Evolutionary conservation across 2,113 vertebrate species (phyloP), one percentile per base, ranked within the genome.

Genomic region (Oenanthe oenanthe): DNA sequence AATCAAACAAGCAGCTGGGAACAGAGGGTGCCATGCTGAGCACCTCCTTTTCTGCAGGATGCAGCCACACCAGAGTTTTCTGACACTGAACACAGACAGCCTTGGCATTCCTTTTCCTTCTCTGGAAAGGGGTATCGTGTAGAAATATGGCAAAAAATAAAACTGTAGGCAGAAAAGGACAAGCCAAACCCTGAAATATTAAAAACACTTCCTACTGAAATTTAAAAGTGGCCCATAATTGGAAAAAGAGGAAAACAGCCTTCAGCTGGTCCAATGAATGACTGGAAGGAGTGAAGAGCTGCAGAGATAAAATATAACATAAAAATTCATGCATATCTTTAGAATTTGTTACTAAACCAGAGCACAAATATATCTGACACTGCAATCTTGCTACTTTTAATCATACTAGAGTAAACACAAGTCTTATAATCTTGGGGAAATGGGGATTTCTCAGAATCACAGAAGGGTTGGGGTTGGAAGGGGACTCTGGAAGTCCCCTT

Each of bases 1-100:
- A 94, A 67, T 60, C 43, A 94, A 94, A 89, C 54, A 91, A 50
- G 12, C 3, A 17, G n/a, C 47, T 73, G 50, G 92, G 40, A 94
- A 77, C 88, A 93, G 50, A 75, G 36, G 62, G 67, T 89, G 53
- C 43, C 47, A 17, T 45, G 66, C 17, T n/a, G 68, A 93, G 54
- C 43, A 77, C 5, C n/a, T 68, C 71, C 56, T 87, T 74, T 73
- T 91, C 51, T 94, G 75, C 66, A 1, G 14, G 42, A 10, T 66
- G 51, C 57, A 61, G 65, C 75, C 60, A 4, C 5, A 4, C 58
- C 0, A 0, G 40, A 58, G 72, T 29, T 89, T 5, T 0, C 76
- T 86, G 84, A 72, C 79, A 94, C n/a, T 1, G 47, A 88, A 3
- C n/a, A 56, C 14, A 63, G 58, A 24, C 56, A 63, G 47, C 26